phyloP scores from a whole-genome alignment of 30 jellyfish, hydroid and myxozoan genomes.

The Calvadosia cruxmelitensis region DNA sequence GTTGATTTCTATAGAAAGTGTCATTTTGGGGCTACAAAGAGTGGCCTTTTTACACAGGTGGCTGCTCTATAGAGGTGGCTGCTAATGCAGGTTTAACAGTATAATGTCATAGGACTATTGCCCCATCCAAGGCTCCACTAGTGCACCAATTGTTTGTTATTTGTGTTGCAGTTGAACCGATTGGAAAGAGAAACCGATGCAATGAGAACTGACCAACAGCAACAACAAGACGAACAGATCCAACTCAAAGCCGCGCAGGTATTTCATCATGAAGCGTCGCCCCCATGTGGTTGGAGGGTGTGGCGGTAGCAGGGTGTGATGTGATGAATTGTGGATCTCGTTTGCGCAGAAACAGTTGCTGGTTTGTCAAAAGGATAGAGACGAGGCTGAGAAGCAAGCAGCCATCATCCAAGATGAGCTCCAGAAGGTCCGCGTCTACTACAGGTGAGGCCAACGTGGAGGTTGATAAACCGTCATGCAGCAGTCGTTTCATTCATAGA shows the following conservation, averaged over 20 bases:
- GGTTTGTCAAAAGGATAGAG: constrained; percentile 26
- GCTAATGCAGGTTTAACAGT: too few relatives aligned
- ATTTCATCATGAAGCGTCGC: background rate
- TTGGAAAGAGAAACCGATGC: constrained; percentile 26
- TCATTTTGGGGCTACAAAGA: too few relatives aligned
- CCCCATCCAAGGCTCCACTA: too few relatives aligned
- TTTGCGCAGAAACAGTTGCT: background rate
- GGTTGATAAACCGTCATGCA: too few relatives aligned
- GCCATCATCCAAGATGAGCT: constrained; percentile 49
- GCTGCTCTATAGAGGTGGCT: too few relatives aligned
- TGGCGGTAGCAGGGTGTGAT: background rate
- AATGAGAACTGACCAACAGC: constrained; percentile 11
- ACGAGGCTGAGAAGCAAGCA: constrained; percentile 32
- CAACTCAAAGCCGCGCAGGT: constrained; percentile 20
- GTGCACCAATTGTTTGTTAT: background rate
- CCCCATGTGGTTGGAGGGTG: too few relatives aligned
- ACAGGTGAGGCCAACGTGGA: constrained; percentile 41
- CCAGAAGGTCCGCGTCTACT: constrained; percentile 37
- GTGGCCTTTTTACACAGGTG: too few relatives aligned
- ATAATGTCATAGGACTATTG: too few relatives aligned
- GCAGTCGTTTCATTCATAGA: too few relatives aligned
- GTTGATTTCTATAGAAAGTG: too few relatives aligned
- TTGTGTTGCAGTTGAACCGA: constrained; percentile 25
- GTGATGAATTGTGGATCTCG: background rate
- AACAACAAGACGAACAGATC: constrained; percentile 14